Conservation (phyloP, 2,797 vertebrate genomes). For the Karalla daura region DNA sequence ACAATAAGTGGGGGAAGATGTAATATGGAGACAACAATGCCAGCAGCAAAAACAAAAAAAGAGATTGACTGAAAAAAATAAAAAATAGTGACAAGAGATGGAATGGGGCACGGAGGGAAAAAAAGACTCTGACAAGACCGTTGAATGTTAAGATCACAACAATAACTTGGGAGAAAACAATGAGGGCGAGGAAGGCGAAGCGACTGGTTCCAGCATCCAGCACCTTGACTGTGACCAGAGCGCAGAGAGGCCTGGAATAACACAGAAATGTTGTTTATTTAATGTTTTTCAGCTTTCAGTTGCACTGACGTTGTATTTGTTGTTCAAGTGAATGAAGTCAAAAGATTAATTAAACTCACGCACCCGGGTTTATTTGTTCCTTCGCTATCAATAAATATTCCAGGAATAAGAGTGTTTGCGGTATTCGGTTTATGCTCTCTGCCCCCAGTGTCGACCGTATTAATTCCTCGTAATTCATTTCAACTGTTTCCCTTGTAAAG, state of each 20-base stretch:
- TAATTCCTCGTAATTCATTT: slow-evolving; percentile 13
- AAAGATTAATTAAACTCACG: slow-evolving; percentile 13
- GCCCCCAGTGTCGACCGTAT: not conserved
- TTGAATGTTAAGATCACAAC: slow-evolving; percentile 17
- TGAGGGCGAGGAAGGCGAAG: not conserved
- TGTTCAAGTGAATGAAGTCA: slow-evolving; percentile 14
- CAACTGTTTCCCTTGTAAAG: not conserved
- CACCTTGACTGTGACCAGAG: not conserved
- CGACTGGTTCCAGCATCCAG: not conserved
- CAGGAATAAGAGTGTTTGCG: not conserved
- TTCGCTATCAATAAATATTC: slow-evolving; percentile 18
- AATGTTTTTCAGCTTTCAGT: too few species aligned
- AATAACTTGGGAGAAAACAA: not conserved
- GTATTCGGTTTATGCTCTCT: slow-evolving; percentile 4
- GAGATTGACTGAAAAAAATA: too few species aligned
- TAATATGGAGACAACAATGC: slow-evolving; percentile 1
- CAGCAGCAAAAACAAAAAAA: slow-evolving; percentile 17
- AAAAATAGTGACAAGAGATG: slow-evolving; percentile 17
- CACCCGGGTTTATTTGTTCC: slow-evolving; percentile 1
- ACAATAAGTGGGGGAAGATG: not conserved
- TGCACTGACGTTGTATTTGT: not conserved
- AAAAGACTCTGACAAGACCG: not conserved
- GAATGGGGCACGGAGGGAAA: slow-evolving; percentile 2
- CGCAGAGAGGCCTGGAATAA: too few species aligned
- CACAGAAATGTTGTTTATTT: too few species aligned